Base-by-base conservation (phyloP, 2,888 invertebrate species). In the Hypsopygia costalis region DNA sequence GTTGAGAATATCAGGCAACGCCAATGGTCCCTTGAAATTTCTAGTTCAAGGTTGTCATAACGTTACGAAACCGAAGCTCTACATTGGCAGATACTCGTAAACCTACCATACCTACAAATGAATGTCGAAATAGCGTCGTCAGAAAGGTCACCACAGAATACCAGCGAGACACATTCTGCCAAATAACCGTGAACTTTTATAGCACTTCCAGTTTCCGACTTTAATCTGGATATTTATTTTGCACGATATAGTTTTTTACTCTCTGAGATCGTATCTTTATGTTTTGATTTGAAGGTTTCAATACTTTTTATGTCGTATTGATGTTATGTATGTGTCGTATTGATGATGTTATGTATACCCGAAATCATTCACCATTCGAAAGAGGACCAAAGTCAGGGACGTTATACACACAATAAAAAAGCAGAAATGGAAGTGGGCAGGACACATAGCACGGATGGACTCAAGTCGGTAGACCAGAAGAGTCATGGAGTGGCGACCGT, bases 131-230 rank as follows among this genome's bases (percentile, higher is more conserved):
- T 35, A 8, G 20, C 11, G 20, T 34, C 40, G 35, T 20, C 38
- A 46, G 11, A 71, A 70, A 74, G 72, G 70, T 70, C 69, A 62
- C 28, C 28, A 42, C 36, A 46, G 48, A 54, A 57, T 55, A 49
- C 49, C 55, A 43, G 21, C 52, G 45, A 62, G 62, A 66, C 52
- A 57, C 57, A 63, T 62, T 69, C 55, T 47, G 56, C 49, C 40
- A 49, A 44, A 43, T 38, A 58, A 53, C 59, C 58, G 50, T 70
- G 69, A 51, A 46, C 51, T 51, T 51, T 51, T 42, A 44, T n/a
- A 11, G 37, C 40, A 21, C 33, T 36, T 22, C 37, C 41, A 43
- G 25, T 51, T 51, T 51, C 47, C 46, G 47, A 51, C 46, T 40
- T 43, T 43, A 33, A 41, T 36, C 33, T 30, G 3, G 6, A 25